phyloP scores from a whole-genome alignment of 2,888 invertebrate genomes.

The Cephus pulcher region DNA sequence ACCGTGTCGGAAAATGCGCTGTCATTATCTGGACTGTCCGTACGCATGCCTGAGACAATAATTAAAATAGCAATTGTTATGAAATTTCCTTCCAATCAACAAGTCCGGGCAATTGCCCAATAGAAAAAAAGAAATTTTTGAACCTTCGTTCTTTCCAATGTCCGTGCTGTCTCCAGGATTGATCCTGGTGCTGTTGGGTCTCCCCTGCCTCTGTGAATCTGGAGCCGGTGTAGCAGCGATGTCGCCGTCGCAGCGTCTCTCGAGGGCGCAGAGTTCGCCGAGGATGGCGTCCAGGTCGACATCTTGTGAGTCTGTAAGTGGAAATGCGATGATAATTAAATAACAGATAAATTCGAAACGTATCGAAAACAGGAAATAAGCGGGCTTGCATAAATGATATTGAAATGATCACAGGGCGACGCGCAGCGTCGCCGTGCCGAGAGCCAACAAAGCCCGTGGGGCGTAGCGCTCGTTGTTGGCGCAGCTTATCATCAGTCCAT shows the following conservation, averaged over 20 bases:
- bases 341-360: not conserved
- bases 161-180: conserved; percentile 54
- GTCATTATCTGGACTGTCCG: conserved; percentile 97
- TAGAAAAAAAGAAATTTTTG: conserved; percentile 36
- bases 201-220: conserved; percentile 57
- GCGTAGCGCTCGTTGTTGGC: conserved; percentile 24
- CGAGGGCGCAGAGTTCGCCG: conserved; percentile 94
- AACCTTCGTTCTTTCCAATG: conserved; percentile 55
- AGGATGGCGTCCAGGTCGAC: conserved; percentile 97
- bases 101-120: not conserved
- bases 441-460: conserved; percentile 13
- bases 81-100: not conserved
- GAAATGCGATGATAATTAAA: not conserved
- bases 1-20: conserved; percentile 98
- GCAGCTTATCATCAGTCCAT: conserved; percentile 30
- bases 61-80: conserved; percentile 7
- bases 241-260: conserved; percentile 73
- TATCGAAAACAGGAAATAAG: not conserved
- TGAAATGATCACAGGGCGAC: not conserved
- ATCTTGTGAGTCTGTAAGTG: conserved; percentile 85
- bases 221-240: conserved; percentile 59
- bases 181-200: conserved; percentile 57
- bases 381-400: not conserved
- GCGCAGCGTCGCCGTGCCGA: not conserved
- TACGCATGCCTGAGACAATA: conserved; percentile 68